Conservation (phyloP, 2,888 invertebrate genomes). For the Spicauda simplicius region DNA sequence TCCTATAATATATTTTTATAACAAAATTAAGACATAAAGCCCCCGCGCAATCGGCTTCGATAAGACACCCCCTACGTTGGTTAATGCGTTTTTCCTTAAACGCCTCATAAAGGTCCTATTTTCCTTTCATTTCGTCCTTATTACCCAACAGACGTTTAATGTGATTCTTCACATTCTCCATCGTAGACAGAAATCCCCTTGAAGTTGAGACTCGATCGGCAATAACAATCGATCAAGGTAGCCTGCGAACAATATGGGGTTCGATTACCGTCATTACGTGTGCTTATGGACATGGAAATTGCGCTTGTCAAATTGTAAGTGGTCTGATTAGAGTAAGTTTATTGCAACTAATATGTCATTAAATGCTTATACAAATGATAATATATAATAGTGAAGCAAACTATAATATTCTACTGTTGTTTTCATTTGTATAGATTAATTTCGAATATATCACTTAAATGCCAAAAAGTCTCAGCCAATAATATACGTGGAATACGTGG, state of each 20-base stretch:
- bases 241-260: slow-evolving; percentile 47
- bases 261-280: slow-evolving; percentile 34
- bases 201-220: slow-evolving; percentile 48
- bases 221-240: slow-evolving; percentile 54
- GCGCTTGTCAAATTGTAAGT: neutral
- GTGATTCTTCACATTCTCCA: slow-evolving; percentile 39
- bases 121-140: slow-evolving; percentile 49
- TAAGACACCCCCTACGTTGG: slow-evolving; percentile 33
- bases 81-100: slow-evolving; percentile 33
- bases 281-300: slow-evolving; percentile 14
- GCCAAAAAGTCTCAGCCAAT: no score
- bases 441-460: no score
- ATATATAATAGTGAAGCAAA: no score
- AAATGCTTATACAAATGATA: no score
- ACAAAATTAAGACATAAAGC: slow-evolving; percentile 32
- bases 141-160: slow-evolving; percentile 43
- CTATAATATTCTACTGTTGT: no score
- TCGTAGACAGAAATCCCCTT: slow-evolving; percentile 44
- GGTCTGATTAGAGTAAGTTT: no score
- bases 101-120: slow-evolving; percentile 42
- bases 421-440: no score
- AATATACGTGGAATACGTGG: no score
- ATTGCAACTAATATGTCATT: no score
- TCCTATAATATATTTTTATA: slow-evolving; percentile 1
- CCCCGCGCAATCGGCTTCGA: slow-evolving; percentile 26